Base-by-base conservation (phyloP, 2,797 vertebrate genomes). In the Rachycentron canadum region DNA sequence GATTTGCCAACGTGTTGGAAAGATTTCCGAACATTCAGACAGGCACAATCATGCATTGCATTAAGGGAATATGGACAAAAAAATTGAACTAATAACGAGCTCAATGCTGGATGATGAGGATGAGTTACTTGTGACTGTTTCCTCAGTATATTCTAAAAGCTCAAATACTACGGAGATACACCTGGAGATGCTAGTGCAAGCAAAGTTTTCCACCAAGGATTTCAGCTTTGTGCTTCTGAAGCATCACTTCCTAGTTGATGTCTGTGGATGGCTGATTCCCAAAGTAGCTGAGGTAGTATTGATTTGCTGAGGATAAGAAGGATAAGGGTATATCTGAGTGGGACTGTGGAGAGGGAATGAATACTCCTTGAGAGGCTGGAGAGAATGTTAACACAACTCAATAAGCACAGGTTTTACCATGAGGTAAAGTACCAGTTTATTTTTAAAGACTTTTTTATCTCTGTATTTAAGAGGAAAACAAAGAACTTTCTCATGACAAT, bases 211-310 rank as follows among this genome's bases (percentile, higher is more conserved):
- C 85, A 89, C 87, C 56, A 70, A 75, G 83, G 82, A 89, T 88
- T 90, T 85, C 68, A 72, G 85, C 84, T 87, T 79, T 88, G 81
- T 88, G 90, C 86, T 69, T 78, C 84, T 81, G 75, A 89, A 79
- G 83, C 86, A 86, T 84, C 72, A 61, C 81, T 80, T 89, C 80
- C 86, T 78, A 66, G 84, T 69, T 85, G 82, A 82, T 85, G 83
- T 83, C 84, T 91, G 85, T 64, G 86, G 77, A 92, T 82, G 79
- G 83, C 74, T 84, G 87, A 92, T 83, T 92, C 88, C 87, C 89
- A 87, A 87, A 91, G 89, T 86, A 91, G 84, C 87, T 86, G 86
- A 89, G 89, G 88, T 88, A 83, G 68, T 92, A 93, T 93, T 87
- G 92, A 94, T 93, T 90, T 92, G 82, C 87, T 65, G 58, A 85